Conservation (phyloP, 2,888 invertebrate species). For the Drosophila nr. fundita region DNA sequence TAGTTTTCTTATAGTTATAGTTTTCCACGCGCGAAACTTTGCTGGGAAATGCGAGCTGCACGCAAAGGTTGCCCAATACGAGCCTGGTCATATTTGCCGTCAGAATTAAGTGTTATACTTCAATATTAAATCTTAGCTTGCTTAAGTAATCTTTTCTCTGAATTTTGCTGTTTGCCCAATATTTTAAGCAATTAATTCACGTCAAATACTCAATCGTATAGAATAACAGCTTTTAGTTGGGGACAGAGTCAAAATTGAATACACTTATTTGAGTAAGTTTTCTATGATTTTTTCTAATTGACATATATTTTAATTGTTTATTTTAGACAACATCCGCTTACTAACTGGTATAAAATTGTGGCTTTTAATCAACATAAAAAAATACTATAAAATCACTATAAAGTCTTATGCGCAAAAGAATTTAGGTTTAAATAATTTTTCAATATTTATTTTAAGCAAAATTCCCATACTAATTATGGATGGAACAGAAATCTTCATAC, state of each 20-base stretch:
- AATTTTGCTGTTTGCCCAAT: background rate
- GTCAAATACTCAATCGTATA: too few relatives aligned
- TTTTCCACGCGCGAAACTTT: background rate
- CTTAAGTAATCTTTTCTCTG: background rate
- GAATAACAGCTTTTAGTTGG: too few relatives aligned
- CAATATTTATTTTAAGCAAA: background rate
- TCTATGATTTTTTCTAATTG: background rate
- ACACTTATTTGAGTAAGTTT: background rate
- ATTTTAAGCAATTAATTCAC: background rate
- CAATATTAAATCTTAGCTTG: background rate
- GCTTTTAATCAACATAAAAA: too few relatives aligned
- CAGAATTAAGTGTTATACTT: background rate
- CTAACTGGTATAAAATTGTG: background rate
- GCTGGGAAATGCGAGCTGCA: background rate
- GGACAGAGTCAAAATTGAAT: too few relatives aligned
- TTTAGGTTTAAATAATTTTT: background rate
- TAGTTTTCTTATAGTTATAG: background rate
- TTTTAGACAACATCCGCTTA: background rate
- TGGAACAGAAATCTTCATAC: background rate
- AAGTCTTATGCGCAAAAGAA: background rate
- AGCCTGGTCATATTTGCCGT: background rate
- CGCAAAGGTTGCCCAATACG: background rate
- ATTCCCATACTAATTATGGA: background rate
- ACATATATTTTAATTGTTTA: background rate
- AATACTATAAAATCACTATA: too few relatives aligned